A percentile compares a stretch with the other conserved stretches of the same genome.
Evolutionary conservation across 2,797 vertebrate genomes (phyloP).

Genomic region (Hyperoplus lanceolatus): DNA sequence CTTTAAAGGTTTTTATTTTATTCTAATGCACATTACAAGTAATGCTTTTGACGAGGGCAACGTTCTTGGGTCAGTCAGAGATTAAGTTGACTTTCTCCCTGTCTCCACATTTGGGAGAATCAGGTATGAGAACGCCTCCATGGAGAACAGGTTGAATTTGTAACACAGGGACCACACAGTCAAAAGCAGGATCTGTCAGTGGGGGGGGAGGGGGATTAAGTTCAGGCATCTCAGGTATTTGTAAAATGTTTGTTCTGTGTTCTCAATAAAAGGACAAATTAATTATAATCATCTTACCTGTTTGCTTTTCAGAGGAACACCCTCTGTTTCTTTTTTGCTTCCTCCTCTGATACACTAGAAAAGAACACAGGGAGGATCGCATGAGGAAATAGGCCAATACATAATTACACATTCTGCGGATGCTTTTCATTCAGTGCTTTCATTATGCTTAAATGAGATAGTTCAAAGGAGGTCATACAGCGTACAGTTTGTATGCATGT

Average conservation of each 20-base stretch:
- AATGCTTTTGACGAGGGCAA: not conserved
- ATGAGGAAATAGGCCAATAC: slow-evolving; percentile 20
- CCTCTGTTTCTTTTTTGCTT: slow-evolving; percentile 21
- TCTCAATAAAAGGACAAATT: not conserved
- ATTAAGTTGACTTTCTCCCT: slow-evolving; percentile 70
- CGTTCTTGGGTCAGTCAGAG: slow-evolving; percentile 26
- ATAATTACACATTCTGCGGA: not conserved
- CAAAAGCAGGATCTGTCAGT: slow-evolving; percentile 43
- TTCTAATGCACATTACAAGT: not conserved
- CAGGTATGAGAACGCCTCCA: slow-evolving; percentile 23
- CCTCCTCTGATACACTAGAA: slow-evolving; percentile 68
- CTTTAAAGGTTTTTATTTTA: not conserved
- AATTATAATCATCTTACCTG: slow-evolving; percentile 45
- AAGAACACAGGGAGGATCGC: not conserved
- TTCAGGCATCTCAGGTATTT: not conserved
- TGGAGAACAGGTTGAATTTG: slow-evolving; percentile 16
- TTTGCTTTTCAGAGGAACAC: slow-evolving; percentile 39
- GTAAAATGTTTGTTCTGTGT: not conserved
- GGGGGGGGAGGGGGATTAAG: not conserved
- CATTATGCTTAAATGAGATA: not conserved
- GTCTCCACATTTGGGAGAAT: slow-evolving; percentile 40
- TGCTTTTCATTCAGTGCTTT: slow-evolving; percentile 11
- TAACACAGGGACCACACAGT: slow-evolving; percentile 20
- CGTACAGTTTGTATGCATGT: not conserved
- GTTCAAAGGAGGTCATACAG: not conserved